These are phyloP conservation scores for Alviniconcha marisindica DNA, from an alignment of 1,140 invertebrate species.

Conservation along the genomic window DNA sequence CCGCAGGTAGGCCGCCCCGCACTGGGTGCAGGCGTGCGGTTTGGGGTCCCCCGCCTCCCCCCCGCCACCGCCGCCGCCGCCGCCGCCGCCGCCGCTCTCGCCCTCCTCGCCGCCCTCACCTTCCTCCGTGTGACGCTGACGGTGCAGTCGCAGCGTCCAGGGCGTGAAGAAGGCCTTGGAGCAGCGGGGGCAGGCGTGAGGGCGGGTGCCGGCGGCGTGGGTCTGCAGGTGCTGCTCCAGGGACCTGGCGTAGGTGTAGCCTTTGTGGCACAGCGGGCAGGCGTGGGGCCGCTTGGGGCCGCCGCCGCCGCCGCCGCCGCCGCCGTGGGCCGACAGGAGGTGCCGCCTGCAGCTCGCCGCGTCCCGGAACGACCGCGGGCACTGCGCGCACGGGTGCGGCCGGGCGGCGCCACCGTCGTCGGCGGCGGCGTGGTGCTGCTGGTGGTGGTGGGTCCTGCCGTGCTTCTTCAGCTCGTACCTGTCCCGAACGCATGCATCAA, in stretches of 20 bases:
- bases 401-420: not conserved
- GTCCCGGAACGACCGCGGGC: not conserved
- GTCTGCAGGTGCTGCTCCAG: not conserved
- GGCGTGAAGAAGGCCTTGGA: not conserved
- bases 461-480: constrained; percentile 20
- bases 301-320: too few species aligned
- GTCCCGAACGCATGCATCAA: too few species aligned
- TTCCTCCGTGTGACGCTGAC: not conserved
- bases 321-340: not conserved
- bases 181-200: not conserved
- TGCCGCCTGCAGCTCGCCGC: not conserved
- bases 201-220: not conserved
- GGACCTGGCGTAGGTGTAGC: not conserved
- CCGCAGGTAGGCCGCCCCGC: not conserved
- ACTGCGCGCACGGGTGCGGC: not conserved
- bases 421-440: too few species aligned
- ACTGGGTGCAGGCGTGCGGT: not conserved
- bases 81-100: too few species aligned
- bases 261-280: not conserved
- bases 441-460: not conserved
- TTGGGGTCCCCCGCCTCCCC: too few species aligned
- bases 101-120: too few species aligned
- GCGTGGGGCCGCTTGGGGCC: not conserved
- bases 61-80: too few species aligned
- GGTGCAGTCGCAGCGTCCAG: not conserved